Evolutionary conservation across 2,797 vertebrate species (phyloP), one percentile per base, ranked within the genome.

Genomic region (Chiloscyllium punctatum): DNA sequence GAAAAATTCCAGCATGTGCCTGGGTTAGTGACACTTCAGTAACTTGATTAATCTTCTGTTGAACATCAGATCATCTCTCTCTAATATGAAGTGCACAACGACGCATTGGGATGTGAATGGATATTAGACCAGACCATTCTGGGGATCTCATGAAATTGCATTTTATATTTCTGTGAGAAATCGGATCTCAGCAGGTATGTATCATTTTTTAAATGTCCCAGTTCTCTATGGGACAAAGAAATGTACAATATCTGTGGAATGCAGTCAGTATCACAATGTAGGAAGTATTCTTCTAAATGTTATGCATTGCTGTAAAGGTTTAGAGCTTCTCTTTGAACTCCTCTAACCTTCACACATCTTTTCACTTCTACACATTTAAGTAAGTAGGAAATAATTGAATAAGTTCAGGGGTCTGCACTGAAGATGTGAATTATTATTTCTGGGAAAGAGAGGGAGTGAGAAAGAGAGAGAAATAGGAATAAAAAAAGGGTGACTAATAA

Each of bases 121-220:
- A 66, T 42, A 94, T 42, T 69, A 71, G 13, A 42, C n/a, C 62
- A 69, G 66, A 66, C 66, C 66, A 21, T 69, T 69, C 68, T 11
- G n/a, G 66, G 91, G 94, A 94, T 68, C 62, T 13, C 91, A 7
- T 71, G 66, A 94, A 94, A 94, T 94, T 69, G 91, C 2, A 21
- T 94, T 94, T 37, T 62, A n/a, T 66, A 94, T 94, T 94, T 94
- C 69, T 94, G 91, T 21, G 72, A 33, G 68, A 94, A 94, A 94
- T 94, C 3, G 0, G 18, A 94, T 94, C 68, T 37, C 23, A 48
- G 66, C 91, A 69, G 68, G 62, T 94, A 25, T 42, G n/a, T 69
- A n/a, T 94, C n/a, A 69, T 23, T 94, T 90, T 90, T 91, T 51
- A 8, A 86, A 86, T 25, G 37, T 51, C 84, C 82, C 84, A 86